Evolutionary conservation across 2,797 vertebrate species (phyloP).

Genomic region (Tachyglossus aculeatus): DNA sequence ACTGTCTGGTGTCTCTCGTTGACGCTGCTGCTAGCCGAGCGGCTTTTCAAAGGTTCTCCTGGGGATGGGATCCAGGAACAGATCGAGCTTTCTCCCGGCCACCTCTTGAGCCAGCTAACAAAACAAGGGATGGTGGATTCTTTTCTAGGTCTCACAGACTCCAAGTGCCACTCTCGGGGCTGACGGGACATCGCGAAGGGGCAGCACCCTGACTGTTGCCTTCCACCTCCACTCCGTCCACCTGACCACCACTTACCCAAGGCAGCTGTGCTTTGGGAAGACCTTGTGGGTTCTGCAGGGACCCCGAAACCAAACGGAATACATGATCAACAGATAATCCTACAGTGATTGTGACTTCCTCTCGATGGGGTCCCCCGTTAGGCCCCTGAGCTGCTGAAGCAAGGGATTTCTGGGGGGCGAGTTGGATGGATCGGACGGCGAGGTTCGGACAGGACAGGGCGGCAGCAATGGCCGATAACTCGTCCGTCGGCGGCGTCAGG

Average conservation of each 20-base stretch:
- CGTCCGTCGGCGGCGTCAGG: not conserved
- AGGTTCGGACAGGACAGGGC: slow-evolving; percentile 4
- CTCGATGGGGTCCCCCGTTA: not conserved
- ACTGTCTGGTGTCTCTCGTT: not conserved
- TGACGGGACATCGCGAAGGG: not conserved
- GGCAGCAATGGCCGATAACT: slow-evolving; percentile 22
- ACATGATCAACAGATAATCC: not conserved
- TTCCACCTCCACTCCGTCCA: no score
- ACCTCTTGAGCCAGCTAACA: not conserved
- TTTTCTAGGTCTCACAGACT: not conserved
- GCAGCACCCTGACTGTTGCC: not conserved
- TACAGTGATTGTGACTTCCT: slow-evolving; percentile 2
- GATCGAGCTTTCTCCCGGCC: not conserved
- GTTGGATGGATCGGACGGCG: slow-evolving; percentile 19
- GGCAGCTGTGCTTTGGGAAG: not conserved
- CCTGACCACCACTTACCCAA: not conserved
- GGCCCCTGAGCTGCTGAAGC: slow-evolving; percentile 16
- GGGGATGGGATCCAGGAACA: not conserved
- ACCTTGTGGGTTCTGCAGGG: slow-evolving; percentile 1
- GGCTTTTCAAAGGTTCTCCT: not conserved
- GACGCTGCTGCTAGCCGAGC: not conserved
- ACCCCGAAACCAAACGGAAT: not conserved
- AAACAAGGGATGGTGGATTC: not conserved
- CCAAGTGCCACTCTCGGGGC: not conserved
- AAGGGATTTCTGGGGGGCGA: slow-evolving; percentile 27